Conservation (phyloP, 1,140 invertebrate genomes). For the Ruditapes philippinarum region DNA sequence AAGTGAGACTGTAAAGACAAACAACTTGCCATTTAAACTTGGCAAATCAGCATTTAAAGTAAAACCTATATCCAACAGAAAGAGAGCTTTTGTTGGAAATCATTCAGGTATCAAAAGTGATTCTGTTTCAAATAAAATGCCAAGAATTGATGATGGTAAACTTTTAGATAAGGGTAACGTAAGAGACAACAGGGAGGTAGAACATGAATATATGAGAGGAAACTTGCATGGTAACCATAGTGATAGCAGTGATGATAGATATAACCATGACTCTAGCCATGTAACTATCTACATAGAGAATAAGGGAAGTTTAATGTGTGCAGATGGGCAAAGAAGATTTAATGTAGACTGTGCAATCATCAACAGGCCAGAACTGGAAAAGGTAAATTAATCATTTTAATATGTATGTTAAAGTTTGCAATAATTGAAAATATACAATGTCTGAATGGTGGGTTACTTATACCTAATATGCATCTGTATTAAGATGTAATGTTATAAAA, state of each 20-base stretch:
- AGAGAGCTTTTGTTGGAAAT: background rate
- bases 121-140: background rate
- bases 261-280: no score
- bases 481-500: no score
- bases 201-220: background rate
- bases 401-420: no score
- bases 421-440: no score
- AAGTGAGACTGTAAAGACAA: background rate
- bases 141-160: background rate
- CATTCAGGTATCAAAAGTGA: background rate
- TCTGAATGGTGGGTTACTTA: no score
- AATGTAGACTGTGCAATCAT: background rate
- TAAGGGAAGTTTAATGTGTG: conserved; percentile 2
- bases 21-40: background rate
- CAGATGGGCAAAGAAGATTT: background rate
- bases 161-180: background rate
- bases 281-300: background rate
- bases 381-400: no score
- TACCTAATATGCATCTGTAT: no score
- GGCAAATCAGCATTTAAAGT: background rate
- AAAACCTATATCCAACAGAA: conserved; percentile 13
- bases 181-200: background rate
- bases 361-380: background rate
- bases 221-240: no score
- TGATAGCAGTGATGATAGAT: no score